Conservation (phyloP, 2,888 invertebrate species). For the Polydrusus cervinus region DNA sequence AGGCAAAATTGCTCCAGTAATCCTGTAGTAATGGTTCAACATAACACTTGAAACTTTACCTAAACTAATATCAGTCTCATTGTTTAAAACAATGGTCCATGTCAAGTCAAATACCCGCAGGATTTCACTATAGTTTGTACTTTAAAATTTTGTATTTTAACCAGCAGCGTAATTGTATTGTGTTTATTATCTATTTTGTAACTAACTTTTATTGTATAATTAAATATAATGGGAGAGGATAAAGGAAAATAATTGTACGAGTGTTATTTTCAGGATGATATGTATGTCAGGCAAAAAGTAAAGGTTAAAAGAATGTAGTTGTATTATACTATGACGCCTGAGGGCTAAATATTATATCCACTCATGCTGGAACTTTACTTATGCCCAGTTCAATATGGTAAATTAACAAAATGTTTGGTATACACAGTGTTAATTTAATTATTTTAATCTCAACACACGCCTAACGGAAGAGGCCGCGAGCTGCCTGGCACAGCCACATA, state of each 20-base stretch:
- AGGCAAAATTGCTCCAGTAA: constrained; percentile 22
- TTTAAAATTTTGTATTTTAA: constrained; percentile 34
- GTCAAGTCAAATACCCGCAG: constrained; percentile 41
- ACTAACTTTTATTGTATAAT: constrained; percentile 17
- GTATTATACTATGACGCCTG: no score
- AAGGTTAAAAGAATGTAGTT: no score
- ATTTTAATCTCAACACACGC: no score
- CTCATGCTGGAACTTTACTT: no score
- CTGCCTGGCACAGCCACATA: no score
- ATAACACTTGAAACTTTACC: constrained; percentile 36
- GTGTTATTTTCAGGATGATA: constrained; percentile 2
- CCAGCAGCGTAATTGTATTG: constrained; percentile 19
- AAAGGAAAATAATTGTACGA: constrained; percentile 6
- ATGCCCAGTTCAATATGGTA: no score
- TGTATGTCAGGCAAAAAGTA: not conserved
- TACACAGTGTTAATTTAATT: no score
- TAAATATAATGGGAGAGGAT: not conserved
- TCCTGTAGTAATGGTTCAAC: constrained; percentile 26
- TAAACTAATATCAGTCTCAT: constrained; percentile 32
- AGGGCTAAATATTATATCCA: no score
- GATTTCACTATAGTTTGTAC: constrained; percentile 26
- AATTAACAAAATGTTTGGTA: no score
- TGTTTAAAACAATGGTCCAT: constrained; percentile 25
- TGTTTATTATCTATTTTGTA: constrained; percentile 16
- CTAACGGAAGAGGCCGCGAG: no score